Evolutionary conservation across 2,888 invertebrate species (phyloP).

Genomic region (Nomada ruficornis): DNA sequence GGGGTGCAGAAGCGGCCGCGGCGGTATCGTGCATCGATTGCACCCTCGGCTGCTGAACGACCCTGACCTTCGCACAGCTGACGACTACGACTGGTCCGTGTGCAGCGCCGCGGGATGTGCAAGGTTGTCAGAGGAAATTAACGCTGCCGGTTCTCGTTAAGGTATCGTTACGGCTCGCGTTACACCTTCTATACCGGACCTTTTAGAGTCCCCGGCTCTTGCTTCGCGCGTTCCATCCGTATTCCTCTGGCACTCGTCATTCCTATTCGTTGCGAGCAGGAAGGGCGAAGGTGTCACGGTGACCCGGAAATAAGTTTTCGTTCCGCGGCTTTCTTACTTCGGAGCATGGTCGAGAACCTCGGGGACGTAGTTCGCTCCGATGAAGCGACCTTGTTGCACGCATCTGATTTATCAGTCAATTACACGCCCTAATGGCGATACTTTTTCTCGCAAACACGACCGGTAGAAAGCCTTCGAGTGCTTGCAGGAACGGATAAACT

Average conservation of each 20-base stretch:
- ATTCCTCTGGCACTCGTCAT: not conserved
- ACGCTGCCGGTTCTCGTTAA: constrained; percentile 68
- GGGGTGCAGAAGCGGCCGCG: constrained; percentile 53
- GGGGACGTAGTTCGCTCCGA: not conserved
- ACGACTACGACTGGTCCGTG: constrained; percentile 39
- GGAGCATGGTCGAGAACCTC: not conserved
- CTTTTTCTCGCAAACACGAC: not conserved
- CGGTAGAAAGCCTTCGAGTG: not conserved
- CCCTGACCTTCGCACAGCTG: constrained; percentile 82
- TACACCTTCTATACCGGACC: constrained; percentile 22
- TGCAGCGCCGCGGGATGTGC: constrained; percentile 41
- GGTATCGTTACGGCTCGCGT: constrained; percentile 42
- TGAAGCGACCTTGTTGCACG: not conserved
- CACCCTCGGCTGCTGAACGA: constrained; percentile 72
- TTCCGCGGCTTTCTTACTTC: not conserved
- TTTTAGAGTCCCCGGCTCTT: constrained; percentile 14
- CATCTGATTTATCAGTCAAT: constrained; percentile 9
- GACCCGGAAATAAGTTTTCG: constrained; percentile 16
- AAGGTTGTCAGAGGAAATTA: constrained; percentile 61
- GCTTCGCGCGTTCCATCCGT: too few relatives aligned
- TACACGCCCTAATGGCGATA: not conserved
- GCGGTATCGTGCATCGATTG: constrained; percentile 77
- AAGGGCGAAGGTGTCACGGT: not conserved
- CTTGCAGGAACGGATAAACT: too few relatives aligned
- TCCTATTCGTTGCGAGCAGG: not conserved